These are phyloP conservation scores for Lysandra bellargus DNA, from an alignment of 2,888 invertebrate species.

Conservation along the genomic window DNA sequence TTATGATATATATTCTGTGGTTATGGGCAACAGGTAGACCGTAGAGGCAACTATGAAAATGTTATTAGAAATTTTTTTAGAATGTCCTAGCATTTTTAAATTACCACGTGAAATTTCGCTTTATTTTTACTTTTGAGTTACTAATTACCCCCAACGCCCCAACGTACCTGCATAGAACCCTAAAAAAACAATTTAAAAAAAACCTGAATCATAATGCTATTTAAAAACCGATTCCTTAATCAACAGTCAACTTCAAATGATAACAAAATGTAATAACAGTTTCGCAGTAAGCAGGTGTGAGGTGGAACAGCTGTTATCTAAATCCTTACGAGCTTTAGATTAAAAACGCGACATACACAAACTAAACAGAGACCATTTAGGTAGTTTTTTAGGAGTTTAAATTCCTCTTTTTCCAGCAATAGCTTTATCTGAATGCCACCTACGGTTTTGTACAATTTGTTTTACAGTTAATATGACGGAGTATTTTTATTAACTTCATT, in stretches of 20 bases:
- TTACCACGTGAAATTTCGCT: too few species aligned
- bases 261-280: background rate
- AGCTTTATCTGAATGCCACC: background rate
- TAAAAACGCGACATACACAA: background rate
- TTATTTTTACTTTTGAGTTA: too few species aligned
- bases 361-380: slow-evolving; percentile 1
- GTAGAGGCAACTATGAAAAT: background rate
- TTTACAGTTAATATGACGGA: background rate
- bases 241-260: background rate
- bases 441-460: background rate
- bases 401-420: background rate
- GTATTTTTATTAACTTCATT: background rate
- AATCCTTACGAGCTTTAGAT: slow-evolving; percentile 17
- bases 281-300: background rate
- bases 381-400: background rate
- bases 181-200: too few species aligned
- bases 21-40: background rate
- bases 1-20: too few species aligned
- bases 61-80: too few species aligned
- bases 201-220: background rate
- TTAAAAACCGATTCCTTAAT: background rate
- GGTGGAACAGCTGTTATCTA: background rate
- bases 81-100: too few species aligned
- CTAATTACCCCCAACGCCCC: too few species aligned
- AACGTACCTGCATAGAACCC: too few species aligned